Base-by-base conservation (phyloP, 2,113 vertebrate genomes). In the Opisthocomus hoazin region DNA sequence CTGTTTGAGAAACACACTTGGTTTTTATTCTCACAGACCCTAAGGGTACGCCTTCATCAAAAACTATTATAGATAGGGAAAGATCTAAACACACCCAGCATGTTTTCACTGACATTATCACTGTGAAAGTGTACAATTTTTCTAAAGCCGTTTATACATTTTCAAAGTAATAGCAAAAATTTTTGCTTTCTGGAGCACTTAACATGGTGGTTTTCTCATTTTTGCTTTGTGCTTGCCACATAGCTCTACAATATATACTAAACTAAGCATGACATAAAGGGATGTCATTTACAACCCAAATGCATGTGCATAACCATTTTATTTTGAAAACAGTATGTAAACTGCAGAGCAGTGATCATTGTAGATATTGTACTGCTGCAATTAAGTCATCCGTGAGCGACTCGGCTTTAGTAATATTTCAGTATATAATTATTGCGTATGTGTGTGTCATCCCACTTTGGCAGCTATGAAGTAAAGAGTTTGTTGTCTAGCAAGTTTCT, bases 401-500 rank as follows among this genome's bases (percentile, higher is more conserved):
- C 87, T 89, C 91, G 12, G 89, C 87, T 70, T 88, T 32, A 51
- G 87, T 45, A 96, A 94, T 36, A 36, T 70, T 36, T 63, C 74
- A 58, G 94, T 30, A 8, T 76, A 11, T 97, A 97, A 97, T 97
- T 97, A 96, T 3, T 89, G 70, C 48, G 4, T 90, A 56, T 89
- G 14, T 93, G 84, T 95, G 95, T 77, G 85, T 97, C 96, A 95
- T 88, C 85, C 93, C 36, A 27, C 63, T 78, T 24, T 82, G 88
- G 90, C 93, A 97, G 91, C 93, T 92, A 57, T 73, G 89, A 77
- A 90, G 94, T 58, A 50, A 93, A 37, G 89, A 89, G 84, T 73
- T 93, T 96, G 97, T 97, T 96, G 97, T 92, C 96, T 89, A 90
- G 96, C 97, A 48, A 96, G 97, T 97, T 97, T 95, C 95, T 95